Evolutionary conservation across 2,888 invertebrate species (phyloP).

Genomic region (Cerastoderma edule): DNA sequence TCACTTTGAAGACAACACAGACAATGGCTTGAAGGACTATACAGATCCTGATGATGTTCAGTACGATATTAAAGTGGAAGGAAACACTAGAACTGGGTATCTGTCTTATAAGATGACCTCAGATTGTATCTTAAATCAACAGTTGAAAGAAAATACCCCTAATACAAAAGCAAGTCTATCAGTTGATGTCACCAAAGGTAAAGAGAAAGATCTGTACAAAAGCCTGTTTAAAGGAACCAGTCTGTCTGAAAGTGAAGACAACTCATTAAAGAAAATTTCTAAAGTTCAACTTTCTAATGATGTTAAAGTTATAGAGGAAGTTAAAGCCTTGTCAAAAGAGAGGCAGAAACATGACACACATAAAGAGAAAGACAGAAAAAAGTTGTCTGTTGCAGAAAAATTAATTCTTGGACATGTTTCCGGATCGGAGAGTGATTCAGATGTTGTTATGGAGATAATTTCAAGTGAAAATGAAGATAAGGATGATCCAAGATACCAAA

Average conservation of each 20-base stretch:
- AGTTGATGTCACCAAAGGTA: background rate
- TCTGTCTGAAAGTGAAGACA: background rate
- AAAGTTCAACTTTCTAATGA: background rate
- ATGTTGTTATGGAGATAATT: background rate
- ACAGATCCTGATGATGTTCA: background rate
- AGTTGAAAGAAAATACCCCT: conserved; percentile 10
- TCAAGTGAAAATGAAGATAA: conserved; percentile 5
- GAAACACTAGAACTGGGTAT: conserved; percentile 24
- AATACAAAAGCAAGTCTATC: too few relatives aligned
- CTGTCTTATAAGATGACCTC: conserved; percentile 7
- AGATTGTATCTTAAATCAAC: conserved; percentile 21
- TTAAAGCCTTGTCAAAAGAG: background rate
- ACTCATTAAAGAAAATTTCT: background rate
- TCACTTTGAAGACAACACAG: conserved; percentile 45
- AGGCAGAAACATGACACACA: background rate
- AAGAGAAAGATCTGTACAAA: background rate
- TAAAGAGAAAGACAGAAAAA: background rate
- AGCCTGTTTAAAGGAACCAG: too few relatives aligned
- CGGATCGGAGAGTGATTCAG: background rate
- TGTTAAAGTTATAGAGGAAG: background rate
- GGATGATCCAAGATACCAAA: background rate
- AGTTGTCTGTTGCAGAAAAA: background rate
- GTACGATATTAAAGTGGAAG: conserved; percentile 18
- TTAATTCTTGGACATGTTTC: background rate
- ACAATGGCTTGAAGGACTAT: background rate